Evolutionary conservation across 1,140 invertebrate species (phyloP).

Genomic region (Drosophila orosa): DNA sequence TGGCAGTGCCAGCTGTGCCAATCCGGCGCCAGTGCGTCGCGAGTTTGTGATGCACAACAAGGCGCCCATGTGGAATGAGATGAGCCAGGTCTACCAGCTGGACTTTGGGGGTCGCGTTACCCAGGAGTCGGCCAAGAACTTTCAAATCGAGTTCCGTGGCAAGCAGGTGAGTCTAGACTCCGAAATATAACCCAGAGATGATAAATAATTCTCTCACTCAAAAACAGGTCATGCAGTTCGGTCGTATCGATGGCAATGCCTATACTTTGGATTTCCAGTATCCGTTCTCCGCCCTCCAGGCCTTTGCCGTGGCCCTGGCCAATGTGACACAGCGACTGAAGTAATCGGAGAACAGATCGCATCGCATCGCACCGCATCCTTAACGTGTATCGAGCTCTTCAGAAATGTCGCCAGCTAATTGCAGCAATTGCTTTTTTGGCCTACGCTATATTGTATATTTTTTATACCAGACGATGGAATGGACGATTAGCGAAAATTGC

Average conservation of each 20-base stretch:
- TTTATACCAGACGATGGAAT: constrained; percentile 40
- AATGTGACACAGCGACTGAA: constrained; percentile 99
- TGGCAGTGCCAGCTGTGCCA: constrained; percentile 80
- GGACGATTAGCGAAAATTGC: constrained; percentile 28
- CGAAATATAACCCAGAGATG: neutral
- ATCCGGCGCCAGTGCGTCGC: constrained; percentile 86
- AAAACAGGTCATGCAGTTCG: constrained; percentile 98
- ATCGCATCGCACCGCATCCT: constrained; percentile 29
- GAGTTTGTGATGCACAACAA: constrained; percentile 99
- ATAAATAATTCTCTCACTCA: neutral
- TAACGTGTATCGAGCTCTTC: constrained; percentile 14
- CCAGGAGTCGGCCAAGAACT: constrained; percentile 99
- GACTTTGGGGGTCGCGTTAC: constrained; percentile 99
- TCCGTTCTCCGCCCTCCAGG: constrained; percentile 98
- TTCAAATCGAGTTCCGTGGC: constrained; percentile 98
- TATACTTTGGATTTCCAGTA: constrained; percentile 99
- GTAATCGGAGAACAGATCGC: constrained; percentile 85
- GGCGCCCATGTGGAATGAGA: constrained; percentile 99
- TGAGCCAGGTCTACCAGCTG: constrained; percentile 99
- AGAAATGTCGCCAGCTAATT: constrained; percentile 26
- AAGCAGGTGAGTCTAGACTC: constrained; percentile 90
- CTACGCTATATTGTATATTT: constrained; percentile 58
- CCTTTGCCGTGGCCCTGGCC: constrained; percentile 98
- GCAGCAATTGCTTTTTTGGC: constrained; percentile 62
- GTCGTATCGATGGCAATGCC: constrained; percentile 98